Base-by-base conservation (phyloP, 2,888 invertebrate genomes). In the Melikaiella ostensackeni region DNA sequence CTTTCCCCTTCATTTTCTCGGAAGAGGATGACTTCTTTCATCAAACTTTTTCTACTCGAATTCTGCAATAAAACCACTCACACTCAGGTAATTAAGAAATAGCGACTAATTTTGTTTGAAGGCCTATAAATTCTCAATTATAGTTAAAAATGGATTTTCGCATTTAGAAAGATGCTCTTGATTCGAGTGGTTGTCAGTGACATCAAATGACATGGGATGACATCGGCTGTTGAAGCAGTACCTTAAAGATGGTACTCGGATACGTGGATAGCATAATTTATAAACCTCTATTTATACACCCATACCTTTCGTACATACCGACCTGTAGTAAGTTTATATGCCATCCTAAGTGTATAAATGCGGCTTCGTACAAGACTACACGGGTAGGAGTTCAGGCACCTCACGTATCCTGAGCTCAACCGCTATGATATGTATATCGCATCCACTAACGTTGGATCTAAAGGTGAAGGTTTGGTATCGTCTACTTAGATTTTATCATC, bases 241-340 rank as follows among this genome's bases (percentile, higher is more conserved):
- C 82, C 83, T 86, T 83, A 84, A 86, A 85, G 86, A 86, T 83
- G 84, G 82, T 85, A 84, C 83, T 84, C 84, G 85, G 80, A 81
- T 84, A 88, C 87, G 86, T 82, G 88, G 78, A 82, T 81, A 82
- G 86, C 83, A 87, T 87, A 86, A 88, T 88, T 89, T 89, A 89
- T 86, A 84, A 83, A 81, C 83, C 81, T 82, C 86, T 86, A 87
- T 88, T 88, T 88, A 87, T 88, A 86, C 75, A 33, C 73, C 42
- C 55, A 62, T 55, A 50, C 57, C 76, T 59, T 59, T 59, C 59
- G 24, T 64, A 42, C 64, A 64, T 64, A 64, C 42, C 64, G 64
- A 64, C 64, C 64, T 42, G 64, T 8, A 64, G 64, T 42, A 64
- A 64, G 64, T 64, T 64, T 64, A 64, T 64, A 64, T 64, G 24